Conservation (phyloP, 1,140 invertebrate species). For the Caenorhabditis briggsae region DNA sequence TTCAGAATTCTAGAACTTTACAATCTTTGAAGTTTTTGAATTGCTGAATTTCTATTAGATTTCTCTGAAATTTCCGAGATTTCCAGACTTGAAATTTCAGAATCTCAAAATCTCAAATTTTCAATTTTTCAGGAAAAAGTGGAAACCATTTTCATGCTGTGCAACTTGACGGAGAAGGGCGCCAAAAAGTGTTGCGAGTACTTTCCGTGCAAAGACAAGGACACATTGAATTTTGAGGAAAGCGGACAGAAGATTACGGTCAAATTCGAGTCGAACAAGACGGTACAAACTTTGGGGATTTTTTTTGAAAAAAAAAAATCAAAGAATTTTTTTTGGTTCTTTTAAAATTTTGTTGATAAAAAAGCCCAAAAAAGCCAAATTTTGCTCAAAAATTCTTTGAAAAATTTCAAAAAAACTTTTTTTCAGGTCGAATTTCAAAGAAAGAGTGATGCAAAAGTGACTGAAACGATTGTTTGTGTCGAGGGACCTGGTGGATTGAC, state of each 20-base stretch:
- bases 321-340: too few relatives aligned
- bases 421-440: background rate
- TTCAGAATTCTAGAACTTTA: too few relatives aligned
- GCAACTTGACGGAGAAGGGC: background rate
- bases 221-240: conserved; percentile 23
- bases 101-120: background rate
- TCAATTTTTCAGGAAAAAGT: background rate
- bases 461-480: background rate
- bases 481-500: background rate
- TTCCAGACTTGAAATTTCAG: too few relatives aligned
- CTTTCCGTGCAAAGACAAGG: conserved; percentile 28
- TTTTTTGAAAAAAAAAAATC: too few relatives aligned
- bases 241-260: conserved; percentile 41
- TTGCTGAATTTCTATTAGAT: too few relatives aligned
- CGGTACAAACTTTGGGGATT: background rate
- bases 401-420: background rate
- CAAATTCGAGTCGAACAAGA: background rate
- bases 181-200: conserved; percentile 55
- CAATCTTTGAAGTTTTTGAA: background rate
- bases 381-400: too few relatives aligned
- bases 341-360: too few relatives aligned
- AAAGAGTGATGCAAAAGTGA: conserved; percentile 6
- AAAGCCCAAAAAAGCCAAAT: too few relatives aligned
- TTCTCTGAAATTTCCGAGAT: too few relatives aligned
- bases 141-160: conserved; percentile 59